Conservation (phyloP, 1,140 invertebrate genomes). For the Eulimnadia texana region DNA sequence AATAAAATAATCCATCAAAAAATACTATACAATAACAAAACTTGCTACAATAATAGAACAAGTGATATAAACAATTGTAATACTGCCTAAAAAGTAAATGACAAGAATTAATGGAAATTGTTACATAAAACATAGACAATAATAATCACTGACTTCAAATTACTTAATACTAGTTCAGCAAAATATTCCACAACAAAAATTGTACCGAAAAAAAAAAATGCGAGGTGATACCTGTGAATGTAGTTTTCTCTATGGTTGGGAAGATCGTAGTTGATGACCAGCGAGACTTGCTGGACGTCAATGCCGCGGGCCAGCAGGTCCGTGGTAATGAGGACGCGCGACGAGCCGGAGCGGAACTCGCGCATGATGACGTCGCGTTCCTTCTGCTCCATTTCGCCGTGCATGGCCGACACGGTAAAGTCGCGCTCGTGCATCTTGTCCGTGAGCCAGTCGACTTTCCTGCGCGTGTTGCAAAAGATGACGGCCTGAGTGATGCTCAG, state of each 20-base stretch:
- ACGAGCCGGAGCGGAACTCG: conserved; percentile 83
- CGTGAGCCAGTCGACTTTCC: conserved; percentile 95
- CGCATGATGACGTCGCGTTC: conserved; percentile 99
- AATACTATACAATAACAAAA: no score
- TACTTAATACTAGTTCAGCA: no score
- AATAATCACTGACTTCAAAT: no score
- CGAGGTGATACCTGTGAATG: conserved; percentile 53
- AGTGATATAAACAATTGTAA: no score
- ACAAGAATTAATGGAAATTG: no score
- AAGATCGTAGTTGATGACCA: conserved; percentile 98
- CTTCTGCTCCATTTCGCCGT: conserved; percentile 99
- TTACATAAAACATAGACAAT: no score
- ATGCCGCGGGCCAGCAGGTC: conserved; percentile 99
- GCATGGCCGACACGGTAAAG: conserved; percentile 99
- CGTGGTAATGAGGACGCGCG: conserved; percentile 93
- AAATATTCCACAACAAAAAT: not conserved
- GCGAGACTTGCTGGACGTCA: conserved; percentile 94
- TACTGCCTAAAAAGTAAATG: no score
- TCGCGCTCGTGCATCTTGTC: conserved; percentile 98
- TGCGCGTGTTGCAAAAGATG: conserved; percentile 98
- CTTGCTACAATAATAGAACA: no score
- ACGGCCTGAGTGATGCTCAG: conserved; percentile 98
- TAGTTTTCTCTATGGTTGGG: conserved; percentile 99
- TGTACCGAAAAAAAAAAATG: not conserved
- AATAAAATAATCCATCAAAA: no score